phyloP scores from a whole-genome alignment of 2,113 vertebrate species.

The Isichthys henryi region DNA sequence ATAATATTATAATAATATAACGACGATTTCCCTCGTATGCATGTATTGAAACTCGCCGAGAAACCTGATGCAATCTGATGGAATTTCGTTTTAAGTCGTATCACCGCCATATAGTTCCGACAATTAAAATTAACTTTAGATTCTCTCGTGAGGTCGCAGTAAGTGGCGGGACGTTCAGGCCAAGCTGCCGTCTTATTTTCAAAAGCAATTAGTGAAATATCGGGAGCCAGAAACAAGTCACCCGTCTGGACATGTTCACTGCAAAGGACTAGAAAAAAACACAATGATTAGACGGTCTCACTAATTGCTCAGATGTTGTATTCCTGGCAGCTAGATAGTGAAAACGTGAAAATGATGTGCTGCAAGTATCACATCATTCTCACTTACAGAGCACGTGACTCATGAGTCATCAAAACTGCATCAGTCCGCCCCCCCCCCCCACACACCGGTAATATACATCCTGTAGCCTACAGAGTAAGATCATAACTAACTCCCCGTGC shows the following conservation, averaged over 20 bases:
- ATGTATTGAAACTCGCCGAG: not conserved
- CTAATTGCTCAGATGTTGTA: slow-evolving; percentile 19
- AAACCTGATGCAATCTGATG: not conserved
- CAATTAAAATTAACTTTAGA: slow-evolving; percentile 20
- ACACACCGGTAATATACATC: not conserved
- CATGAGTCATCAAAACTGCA: not conserved
- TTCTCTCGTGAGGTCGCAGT: not conserved
- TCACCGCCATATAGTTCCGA: no score
- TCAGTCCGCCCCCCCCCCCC: not conserved
- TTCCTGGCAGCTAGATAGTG: slow-evolving; percentile 16
- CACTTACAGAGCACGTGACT: not conserved
- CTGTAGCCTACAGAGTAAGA: not conserved
- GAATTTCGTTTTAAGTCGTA: not conserved
- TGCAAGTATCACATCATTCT: slow-evolving; percentile 17
- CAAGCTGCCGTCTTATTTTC: slow-evolving; percentile 25
- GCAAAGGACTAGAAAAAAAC: not conserved
- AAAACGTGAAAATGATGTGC: slow-evolving; percentile 8
- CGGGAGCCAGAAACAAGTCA: slow-evolving; percentile 32
- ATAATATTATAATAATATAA: not conserved
- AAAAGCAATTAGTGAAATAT: slow-evolving; percentile 41
- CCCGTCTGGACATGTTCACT: slow-evolving; percentile 45
- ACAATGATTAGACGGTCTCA: slow-evolving; percentile 8
- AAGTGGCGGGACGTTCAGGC: not conserved
- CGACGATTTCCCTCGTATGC: not conserved
- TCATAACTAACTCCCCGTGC: not conserved